Evolutionary conservation across 2,113 vertebrate species (phyloP).

Genomic region (Corapipo altera): DNA sequence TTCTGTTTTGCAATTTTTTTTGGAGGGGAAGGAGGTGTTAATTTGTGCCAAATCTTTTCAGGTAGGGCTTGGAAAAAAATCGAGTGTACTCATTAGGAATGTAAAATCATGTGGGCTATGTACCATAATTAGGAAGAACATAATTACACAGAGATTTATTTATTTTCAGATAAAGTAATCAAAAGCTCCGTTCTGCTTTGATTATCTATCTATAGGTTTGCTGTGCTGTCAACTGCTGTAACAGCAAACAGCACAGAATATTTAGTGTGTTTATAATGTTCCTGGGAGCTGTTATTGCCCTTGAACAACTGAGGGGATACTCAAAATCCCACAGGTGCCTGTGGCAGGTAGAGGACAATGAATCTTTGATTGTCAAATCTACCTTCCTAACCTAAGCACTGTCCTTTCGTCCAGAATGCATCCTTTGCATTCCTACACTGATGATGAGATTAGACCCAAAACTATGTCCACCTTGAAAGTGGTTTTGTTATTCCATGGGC

Average conservation of each 20-base stretch:
- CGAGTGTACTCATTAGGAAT: neutral
- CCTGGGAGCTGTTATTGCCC: neutral
- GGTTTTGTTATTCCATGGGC: neutral
- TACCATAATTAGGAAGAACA: neutral
- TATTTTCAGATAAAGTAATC: neutral
- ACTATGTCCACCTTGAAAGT: neutral
- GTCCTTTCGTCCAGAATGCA: neutral
- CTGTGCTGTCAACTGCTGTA: neutral
- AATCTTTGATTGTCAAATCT: neutral
- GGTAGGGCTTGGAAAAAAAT: neutral
- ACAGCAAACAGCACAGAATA: neutral
- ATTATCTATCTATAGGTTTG: neutral
- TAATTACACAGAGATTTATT: neutral
- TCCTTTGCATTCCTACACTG: neutral
- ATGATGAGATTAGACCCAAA: neutral
- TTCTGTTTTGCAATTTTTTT: neutral
- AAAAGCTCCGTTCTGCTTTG: neutral
- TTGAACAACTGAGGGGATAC: neutral
- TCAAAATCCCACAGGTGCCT: neutral
- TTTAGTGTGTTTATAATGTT: neutral
- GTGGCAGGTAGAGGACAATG: neutral
- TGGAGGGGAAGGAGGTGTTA: rapidly evolving
- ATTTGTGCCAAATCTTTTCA: neutral
- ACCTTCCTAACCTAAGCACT: neutral
- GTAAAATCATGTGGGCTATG: neutral